Conservation (phyloP, 2,797 vertebrate genomes). For the Enteromius mattozi region DNA sequence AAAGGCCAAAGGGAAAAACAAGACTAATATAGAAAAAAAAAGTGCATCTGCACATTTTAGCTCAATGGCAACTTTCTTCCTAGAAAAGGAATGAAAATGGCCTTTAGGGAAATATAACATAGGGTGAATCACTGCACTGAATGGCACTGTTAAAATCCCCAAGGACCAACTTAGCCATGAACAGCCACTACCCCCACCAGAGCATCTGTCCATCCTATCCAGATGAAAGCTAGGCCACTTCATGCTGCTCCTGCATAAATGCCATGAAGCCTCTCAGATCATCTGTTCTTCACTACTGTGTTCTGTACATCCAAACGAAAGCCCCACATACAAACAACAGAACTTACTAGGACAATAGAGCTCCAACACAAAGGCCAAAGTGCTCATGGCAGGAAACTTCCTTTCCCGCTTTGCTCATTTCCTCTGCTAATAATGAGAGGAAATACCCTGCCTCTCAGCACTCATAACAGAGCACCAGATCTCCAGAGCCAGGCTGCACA, state of each 20-base stretch:
- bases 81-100: neutral
- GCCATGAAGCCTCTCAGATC: slow-evolving; percentile 16
- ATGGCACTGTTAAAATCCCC: slow-evolving; percentile 1
- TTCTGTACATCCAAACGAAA: slow-evolving; percentile 23
- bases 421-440: slow-evolving; percentile 89
- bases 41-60: neutral
- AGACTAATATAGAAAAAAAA: neutral
- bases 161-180: slow-evolving; percentile 30
- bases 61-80: neutral
- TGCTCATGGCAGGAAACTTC: slow-evolving; percentile 85
- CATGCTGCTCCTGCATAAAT: slow-evolving; percentile 3
- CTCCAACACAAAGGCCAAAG: slow-evolving; percentile 46
- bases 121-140: neutral
- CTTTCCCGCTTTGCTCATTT: slow-evolving; percentile 79
- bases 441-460: slow-evolving; percentile 78
- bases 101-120: neutral
- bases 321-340: neutral
- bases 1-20: neutral
- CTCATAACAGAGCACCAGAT: slow-evolving; percentile 7
- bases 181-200: slow-evolving; percentile 5
- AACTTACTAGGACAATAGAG: slow-evolving; percentile 10
- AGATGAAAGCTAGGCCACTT: slow-evolving; percentile 49
- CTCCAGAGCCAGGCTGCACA: slow-evolving; percentile 17
- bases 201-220: slow-evolving; percentile 10
- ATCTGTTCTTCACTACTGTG: slow-evolving; percentile 14